Evolutionary conservation across 2,113 vertebrate species (phyloP).

Genomic region (Nothoprocta pentlandii): DNA sequence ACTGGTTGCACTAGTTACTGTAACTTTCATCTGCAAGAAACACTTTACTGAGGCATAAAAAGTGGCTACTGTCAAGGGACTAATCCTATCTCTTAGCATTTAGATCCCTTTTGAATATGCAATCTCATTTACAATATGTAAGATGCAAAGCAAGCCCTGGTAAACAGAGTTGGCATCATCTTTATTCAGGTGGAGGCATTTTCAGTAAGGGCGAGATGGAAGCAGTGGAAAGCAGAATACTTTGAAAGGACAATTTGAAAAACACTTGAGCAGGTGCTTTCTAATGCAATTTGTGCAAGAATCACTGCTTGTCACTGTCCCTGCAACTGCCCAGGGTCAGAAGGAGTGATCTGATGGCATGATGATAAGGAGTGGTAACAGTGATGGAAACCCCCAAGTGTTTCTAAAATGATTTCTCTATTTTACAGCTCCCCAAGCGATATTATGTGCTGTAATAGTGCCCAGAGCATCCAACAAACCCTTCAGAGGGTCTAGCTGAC

Average conservation of each 20-base stretch:
- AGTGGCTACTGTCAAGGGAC: not conserved
- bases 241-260: not conserved
- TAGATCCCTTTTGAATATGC: not conserved
- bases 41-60: constrained; percentile 22
- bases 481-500: accelerated
- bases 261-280: not conserved
- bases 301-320: not conserved
- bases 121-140: constrained; percentile 4
- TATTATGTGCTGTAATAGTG: not conserved
- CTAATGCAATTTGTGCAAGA: not conserved
- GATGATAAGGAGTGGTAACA: not conserved
- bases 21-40: constrained; percentile 48
- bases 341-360: not conserved
- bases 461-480: not conserved
- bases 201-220: not conserved
- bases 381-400: not conserved
- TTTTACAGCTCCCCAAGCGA: not conserved
- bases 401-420: not conserved
- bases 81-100: not conserved
- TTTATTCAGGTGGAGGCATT: not conserved
- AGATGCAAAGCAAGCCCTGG: not conserved
- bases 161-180: not conserved
- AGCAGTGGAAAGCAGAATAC: not conserved
- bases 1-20: not conserved
- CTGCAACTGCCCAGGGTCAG: not conserved